These are phyloP conservation scores for Leuciscus idus DNA, from an alignment of 2,113 vertebrate genomes.

Conservation along the genomic window DNA sequence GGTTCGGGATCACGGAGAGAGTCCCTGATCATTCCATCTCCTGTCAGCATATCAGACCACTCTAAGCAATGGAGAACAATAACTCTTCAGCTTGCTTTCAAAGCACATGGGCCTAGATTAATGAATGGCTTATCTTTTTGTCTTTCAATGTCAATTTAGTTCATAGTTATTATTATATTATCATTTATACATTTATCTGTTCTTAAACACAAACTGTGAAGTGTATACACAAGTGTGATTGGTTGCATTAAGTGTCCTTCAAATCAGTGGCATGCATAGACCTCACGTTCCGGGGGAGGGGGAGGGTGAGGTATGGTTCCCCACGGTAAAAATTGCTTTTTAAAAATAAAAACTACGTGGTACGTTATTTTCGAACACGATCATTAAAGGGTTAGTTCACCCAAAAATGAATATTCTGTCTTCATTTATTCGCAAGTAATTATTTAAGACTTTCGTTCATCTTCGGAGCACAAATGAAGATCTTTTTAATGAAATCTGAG, in stretches of 20 bases:
- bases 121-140: no score
- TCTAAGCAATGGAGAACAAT: not conserved
- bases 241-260: not conserved
- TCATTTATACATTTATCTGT: not conserved
- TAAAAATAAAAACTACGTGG: not conserved
- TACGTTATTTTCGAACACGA: not conserved
- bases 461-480: no score
- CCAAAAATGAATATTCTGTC: no score
- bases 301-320: no score
- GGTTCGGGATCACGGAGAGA: not conserved
- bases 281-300: no score
- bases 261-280: not conserved
- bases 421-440: no score
- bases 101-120: not conserved
- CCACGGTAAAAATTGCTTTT: no score
- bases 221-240: not conserved
- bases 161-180: not conserved
- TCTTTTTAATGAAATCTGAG: no score
- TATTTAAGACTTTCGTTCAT: no score
- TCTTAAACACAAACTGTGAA: not conserved
- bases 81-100: not conserved
- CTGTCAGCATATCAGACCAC: conserved; percentile 22
- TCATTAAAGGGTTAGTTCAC: not conserved
- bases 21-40: conserved; percentile 4
- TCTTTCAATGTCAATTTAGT: not conserved